Evolutionary conservation across 2,888 invertebrate species (phyloP).

Genomic region (Erebia ligea): DNA sequence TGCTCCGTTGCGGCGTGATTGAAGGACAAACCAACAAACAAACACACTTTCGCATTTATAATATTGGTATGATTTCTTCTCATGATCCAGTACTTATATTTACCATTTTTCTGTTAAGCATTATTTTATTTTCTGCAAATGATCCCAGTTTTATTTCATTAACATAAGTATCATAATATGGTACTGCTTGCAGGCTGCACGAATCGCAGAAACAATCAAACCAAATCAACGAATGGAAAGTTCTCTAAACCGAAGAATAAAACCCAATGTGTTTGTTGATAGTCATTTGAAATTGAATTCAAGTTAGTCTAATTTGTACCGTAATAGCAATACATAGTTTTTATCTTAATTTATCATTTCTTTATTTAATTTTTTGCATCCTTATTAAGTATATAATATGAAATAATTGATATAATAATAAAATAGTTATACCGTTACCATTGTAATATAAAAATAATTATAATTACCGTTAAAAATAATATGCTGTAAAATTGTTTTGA

Average conservation of each 20-base stretch:
- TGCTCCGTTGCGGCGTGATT: no score
- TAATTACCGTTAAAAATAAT: no score
- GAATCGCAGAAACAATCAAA: constrained; percentile 26
- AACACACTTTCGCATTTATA: no score
- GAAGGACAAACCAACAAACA: no score
- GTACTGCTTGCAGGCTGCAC: constrained; percentile 32
- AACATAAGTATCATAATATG: background rate
- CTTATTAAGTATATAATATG: no score
- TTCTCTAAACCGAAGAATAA: constrained; percentile 19
- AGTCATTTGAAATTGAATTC: background rate
- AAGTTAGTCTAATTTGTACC: background rate
- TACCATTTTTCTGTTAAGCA: background rate
- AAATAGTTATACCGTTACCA: no score
- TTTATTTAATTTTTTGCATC: no score
- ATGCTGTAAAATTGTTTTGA: no score
- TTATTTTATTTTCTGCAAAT: background rate
- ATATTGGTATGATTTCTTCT: background rate
- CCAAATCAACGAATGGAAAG: constrained; percentile 1
- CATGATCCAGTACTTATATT: background rate
- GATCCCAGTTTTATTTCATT: background rate
- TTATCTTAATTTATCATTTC: no score
- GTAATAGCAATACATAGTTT: background rate
- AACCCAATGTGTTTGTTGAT: constrained; percentile 16
- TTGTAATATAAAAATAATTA: no score
- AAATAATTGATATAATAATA: no score